Evolutionary conservation across 2,888 invertebrate genomes (phyloP).

Genomic region (Didymodactylos carnosus): DNA sequence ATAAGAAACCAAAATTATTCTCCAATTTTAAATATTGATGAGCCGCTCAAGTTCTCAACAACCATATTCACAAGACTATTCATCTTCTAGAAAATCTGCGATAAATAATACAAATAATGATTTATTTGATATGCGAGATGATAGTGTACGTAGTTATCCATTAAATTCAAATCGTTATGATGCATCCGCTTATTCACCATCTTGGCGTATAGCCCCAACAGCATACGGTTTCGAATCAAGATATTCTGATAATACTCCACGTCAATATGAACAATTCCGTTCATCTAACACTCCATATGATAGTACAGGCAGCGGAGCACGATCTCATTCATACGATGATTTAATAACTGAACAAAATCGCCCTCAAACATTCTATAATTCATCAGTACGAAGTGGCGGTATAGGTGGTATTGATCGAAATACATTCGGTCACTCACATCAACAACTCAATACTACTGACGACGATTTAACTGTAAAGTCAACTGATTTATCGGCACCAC

Average conservation of each 20-base stretch:
- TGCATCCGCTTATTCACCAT: too few relatives aligned
- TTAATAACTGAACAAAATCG: neutral
- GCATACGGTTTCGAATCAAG: too few relatives aligned
- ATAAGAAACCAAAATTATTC: too few relatives aligned
- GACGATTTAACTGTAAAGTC: neutral
- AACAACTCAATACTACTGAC: neutral
- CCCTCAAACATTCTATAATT: neutral
- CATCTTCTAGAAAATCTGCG: neutral
- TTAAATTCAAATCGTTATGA: neutral
- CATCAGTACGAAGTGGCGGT: neutral
- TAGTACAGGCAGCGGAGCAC: neutral
- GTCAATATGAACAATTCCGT: neutral
- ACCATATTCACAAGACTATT: neutral
- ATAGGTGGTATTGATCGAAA: neutral
- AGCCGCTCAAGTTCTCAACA: neutral
- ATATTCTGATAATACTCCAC: too few relatives aligned
- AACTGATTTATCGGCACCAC: neutral
- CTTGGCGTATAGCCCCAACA: too few relatives aligned
- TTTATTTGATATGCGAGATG: too few relatives aligned
- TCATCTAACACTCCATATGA: too few relatives aligned
- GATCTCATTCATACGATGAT: neutral
- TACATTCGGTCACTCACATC: neutral
- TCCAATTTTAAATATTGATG: too few relatives aligned
- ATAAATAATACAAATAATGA: neutral
- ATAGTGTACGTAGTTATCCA: neutral